Conservation (phyloP, 2,797 vertebrate genomes). For the Pseudomugil tenellus region DNA sequence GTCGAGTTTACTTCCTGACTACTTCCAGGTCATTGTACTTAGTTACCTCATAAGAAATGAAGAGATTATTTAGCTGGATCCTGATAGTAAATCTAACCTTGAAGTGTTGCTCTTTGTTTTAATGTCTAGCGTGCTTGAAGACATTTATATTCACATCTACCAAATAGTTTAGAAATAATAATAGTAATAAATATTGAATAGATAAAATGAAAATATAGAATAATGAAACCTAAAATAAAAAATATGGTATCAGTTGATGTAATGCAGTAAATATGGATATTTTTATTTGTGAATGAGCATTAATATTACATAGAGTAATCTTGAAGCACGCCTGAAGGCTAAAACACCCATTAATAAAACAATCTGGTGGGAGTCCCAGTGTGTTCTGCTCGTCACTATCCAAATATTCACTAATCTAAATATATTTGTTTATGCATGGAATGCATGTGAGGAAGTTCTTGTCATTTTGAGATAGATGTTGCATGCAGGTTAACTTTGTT, state of each 20-base stretch:
- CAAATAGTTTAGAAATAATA: background rate
- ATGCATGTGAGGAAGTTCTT: background rate
- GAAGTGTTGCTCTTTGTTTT: background rate
- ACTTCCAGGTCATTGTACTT: background rate
- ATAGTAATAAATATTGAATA: background rate
- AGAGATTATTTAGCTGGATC: background rate
- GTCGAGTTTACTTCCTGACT: background rate
- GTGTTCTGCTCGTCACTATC: too few relatives aligned
- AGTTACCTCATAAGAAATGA: background rate
- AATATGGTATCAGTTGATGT: background rate
- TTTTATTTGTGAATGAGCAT: background rate
- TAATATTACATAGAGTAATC: too few relatives aligned
- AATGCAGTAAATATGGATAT: background rate
- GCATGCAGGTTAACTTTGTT: background rate
- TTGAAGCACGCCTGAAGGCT: too few relatives aligned
- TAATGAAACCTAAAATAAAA: background rate
- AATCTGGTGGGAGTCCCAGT: background rate
- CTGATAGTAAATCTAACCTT: background rate
- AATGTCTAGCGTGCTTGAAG: background rate
- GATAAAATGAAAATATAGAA: background rate
- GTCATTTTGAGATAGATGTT: background rate
- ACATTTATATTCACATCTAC: background rate
- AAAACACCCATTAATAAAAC: too few relatives aligned
- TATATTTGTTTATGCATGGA: too few relatives aligned
- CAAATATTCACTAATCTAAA: too few relatives aligned